Evolutionary conservation across 1,140 invertebrate genomes (phyloP), one percentile per base, ranked within the genome.

Genomic region (Drosophila chauvacae): DNA sequence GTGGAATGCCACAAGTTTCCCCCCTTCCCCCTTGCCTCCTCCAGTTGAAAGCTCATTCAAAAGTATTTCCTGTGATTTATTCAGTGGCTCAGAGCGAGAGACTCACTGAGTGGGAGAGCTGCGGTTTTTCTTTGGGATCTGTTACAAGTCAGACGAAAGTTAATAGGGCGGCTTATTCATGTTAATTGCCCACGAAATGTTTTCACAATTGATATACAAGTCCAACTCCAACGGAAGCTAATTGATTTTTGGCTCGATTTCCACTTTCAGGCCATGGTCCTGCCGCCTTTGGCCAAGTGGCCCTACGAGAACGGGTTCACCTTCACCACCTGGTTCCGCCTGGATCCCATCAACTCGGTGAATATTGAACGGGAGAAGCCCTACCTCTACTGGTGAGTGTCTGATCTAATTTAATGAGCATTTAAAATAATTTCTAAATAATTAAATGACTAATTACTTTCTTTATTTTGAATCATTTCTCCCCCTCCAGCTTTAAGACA

Each of bases 261-360:
- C 6, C 23, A 3, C 16, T 71, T 61, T 45, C 93, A 98, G 98
- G 98, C 98, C 50, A 96, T 99, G 87, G 97, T 99, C 16, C 94
- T 99, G 85, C 98, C 99, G 47, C 99, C 99, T 16, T 94, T 99
- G 84, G 97, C 98, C 37, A 96, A 97, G 92, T 99, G 98, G 98
- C 99, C 99, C 1, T 98, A 99, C 93, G 98, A 99, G 93, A 99
- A 97, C 94, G 99, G 99, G 48, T 99, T 99, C 95, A 99, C 99
- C 51, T 99, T 99, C 93, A 98, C 97, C 80, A 99, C 98, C 74
- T 99, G 99, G 99, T 98, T 99, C 93, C 95, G 98, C 66, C 94
- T 99, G 84, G 99, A 99, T 94, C 98, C 98, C 82, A 98, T 99
- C 92, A 99, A 99, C 93, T 99, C 98, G 28, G 98, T 99, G 92